A percentile compares a stretch with the other conserved stretches of the same genome.
Conservation (phyloP, 2,888 invertebrate species). For the Crematogaster levior region DNA sequence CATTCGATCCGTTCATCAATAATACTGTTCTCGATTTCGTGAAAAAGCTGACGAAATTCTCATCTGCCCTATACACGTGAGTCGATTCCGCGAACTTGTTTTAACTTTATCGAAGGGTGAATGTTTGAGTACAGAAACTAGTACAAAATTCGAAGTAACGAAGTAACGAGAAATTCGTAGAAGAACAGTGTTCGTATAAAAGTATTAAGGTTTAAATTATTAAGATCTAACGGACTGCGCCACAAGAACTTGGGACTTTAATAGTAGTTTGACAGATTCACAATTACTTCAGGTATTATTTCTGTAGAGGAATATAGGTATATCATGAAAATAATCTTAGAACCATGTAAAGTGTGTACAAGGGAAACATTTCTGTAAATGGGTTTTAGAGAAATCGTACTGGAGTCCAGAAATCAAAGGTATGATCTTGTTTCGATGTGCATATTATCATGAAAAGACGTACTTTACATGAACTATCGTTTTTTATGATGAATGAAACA, state of each 20-base stretch:
- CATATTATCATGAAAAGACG: background rate
- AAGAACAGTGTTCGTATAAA: background rate
- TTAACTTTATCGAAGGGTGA: background rate
- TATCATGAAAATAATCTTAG: background rate
- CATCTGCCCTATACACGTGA: background rate
- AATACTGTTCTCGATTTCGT: background rate
- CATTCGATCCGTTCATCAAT: background rate
- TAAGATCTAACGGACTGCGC: background rate
- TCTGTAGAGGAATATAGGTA: background rate
- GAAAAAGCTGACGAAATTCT: background rate
- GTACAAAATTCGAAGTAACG: background rate
- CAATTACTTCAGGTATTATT: background rate
- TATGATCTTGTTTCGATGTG: background rate
- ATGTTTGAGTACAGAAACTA: background rate
- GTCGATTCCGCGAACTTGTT: background rate
- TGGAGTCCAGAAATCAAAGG: background rate
- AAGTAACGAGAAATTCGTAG: background rate
- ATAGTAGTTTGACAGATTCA: background rate
- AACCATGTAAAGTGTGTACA: background rate
- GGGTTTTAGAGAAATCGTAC: background rate
- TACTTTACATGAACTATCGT: background rate
- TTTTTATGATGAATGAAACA: background rate
- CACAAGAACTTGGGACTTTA: background rate
- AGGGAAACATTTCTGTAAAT: background rate
- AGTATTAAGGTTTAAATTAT: constrained; percentile 7